Base-by-base conservation (phyloP, 2,113 vertebrate species). In the Podarcis muralis region DNA sequence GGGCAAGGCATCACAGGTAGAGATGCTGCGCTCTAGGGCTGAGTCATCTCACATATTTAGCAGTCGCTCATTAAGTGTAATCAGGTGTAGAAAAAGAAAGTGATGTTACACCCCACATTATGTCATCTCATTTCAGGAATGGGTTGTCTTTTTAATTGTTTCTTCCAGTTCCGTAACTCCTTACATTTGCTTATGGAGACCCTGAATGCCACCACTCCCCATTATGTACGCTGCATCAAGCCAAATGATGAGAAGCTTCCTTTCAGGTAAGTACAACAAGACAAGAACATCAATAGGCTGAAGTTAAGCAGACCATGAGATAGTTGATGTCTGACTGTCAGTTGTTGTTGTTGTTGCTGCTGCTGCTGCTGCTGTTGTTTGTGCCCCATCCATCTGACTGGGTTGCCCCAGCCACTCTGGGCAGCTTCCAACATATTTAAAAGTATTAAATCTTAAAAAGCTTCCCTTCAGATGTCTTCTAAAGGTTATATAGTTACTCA, bases 151-250 rank as follows among this genome's bases (percentile, higher is more conserved):
- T 18, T 7, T 4, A 1, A 35, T 88, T 81, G 22, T 84, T 89
- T 92, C 82, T 87, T 91, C 12, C 93, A 99, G 99, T 99, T 99
- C 95, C 98, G 98, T 22, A 98, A 95, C 77, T 99, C 99, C 0
- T 95, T 99, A 68, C 97, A 98, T 1, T 96, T 99, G 72, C 97
- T 99, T 71, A 99, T 99, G 99, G 99, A 99, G 91, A 99, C 99
- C 0, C 95, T 99, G 92, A 99, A 99, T 0, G 98, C 98, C 75
- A 99, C 99, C 0, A 99, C 98, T 0, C 99, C 99, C 0, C 98
- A 99, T 93, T 99, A 99, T 0, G 99, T 99, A 40, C 98, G 99
- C 94, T 99, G 99, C 95, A 98, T 99, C 97, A 99, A 99, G 92
- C 99, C 99, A 11, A 99, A 99, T 0, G 98, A 99, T 0, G 85